Percentiles rank a stretch among this genome's conserved stretches.
Evolutionary conservation across 2,113 vertebrate genomes (phyloP).

Genomic region (Tor tambroides): DNA sequence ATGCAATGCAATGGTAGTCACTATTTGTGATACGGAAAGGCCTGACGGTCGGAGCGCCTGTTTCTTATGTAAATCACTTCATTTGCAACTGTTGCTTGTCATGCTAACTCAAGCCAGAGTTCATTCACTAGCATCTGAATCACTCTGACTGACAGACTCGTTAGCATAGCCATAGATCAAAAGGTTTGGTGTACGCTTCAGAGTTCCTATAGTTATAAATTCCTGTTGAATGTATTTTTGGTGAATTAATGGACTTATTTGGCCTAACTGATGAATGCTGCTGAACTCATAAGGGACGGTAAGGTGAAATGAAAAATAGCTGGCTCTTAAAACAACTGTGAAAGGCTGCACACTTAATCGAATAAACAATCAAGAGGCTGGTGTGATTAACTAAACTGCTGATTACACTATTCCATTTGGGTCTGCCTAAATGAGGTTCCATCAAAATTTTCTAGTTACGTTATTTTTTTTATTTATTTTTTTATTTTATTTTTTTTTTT

Average conservation of each 20-base stretch:
- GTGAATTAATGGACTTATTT: constrained; percentile 22
- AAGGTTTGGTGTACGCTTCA: constrained; percentile 28
- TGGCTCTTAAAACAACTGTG: neutral
- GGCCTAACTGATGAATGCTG: constrained; percentile 6
- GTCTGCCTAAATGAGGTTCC: neutral
- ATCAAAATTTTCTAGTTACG: neutral
- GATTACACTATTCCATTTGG: neutral
- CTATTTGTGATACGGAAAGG: neutral
- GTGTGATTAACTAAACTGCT: neutral
- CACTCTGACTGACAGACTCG: constrained; percentile 27
- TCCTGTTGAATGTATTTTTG: constrained; percentile 27
- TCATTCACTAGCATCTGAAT: constrained; percentile 44
- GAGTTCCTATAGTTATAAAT: constrained; percentile 28
- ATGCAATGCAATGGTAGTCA: neutral
- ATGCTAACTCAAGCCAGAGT: constrained; percentile 54
- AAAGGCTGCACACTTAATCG: neutral
- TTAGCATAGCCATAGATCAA: constrained; percentile 45
- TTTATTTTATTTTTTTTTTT: too few species aligned
- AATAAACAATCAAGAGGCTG: neutral
- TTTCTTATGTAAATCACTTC: constrained; percentile 61
- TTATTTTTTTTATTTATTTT: too few species aligned
- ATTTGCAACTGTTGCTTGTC: constrained; percentile 59
- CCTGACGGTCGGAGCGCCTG: constrained; percentile 42
- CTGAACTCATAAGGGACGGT: neutral
- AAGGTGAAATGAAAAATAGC: neutral